Percentiles rank a stretch among this genome's conserved stretches.
phyloP scores from a whole-genome alignment of 2,797 vertebrate species.

The Malurus splendens region DNA sequence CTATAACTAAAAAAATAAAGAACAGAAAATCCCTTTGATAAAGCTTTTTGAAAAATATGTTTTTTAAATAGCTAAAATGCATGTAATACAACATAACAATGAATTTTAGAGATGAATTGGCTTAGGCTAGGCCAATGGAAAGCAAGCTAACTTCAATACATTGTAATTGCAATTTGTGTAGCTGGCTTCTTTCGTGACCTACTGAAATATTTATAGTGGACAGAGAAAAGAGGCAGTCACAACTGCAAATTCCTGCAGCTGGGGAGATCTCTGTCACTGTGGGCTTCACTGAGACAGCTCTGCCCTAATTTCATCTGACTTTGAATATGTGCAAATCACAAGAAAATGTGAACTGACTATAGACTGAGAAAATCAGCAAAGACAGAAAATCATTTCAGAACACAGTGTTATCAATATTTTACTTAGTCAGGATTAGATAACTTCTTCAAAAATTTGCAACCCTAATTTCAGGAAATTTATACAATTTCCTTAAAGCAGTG shows the following conservation, averaged over 20 bases:
- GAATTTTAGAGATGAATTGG: not conserved
- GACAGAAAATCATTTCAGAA: conserved; percentile 82
- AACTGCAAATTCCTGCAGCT: conserved; percentile 80
- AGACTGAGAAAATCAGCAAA: conserved; percentile 69
- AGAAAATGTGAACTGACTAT: conserved; percentile 75
- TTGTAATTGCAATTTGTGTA: conserved; percentile 3
- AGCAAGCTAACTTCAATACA: not conserved
- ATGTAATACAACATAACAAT: not conserved
- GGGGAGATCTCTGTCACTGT: conserved; percentile 82
- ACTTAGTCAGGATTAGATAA: conserved; percentile 68
- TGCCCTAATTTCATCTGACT: conserved; percentile 95
- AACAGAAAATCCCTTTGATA: not conserved
- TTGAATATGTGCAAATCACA: conserved; percentile 84
- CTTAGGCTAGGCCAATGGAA: not conserved
- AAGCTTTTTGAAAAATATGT: not conserved
- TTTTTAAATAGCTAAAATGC: not conserved
- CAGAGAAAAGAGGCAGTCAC: conserved; percentile 75
- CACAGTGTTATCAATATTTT: conserved; percentile 83
- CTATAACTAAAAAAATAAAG: not conserved
- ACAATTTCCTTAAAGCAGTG: not conserved
- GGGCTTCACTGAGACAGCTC: conserved; percentile 75
- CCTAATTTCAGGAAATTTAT: not conserved
- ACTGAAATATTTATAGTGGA: conserved; percentile 90
- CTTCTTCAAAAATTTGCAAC: conserved; percentile 17
- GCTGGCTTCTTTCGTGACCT: conserved; percentile 77